Evolutionary conservation across 1,140 invertebrate species (phyloP).

Genomic region (Drosophila rufa): DNA sequence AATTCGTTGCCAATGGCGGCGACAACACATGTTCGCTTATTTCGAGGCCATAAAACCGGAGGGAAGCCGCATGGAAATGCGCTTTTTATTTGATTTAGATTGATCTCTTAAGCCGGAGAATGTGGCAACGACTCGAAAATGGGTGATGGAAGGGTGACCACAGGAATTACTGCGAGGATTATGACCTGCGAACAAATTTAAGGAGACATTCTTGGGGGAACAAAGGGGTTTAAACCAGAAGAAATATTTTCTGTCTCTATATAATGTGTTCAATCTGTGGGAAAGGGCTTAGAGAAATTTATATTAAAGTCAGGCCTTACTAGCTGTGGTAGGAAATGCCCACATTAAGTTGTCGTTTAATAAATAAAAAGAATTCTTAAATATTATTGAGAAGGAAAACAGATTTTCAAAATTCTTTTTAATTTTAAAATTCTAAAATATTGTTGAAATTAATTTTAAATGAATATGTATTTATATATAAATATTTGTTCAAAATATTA

Average conservation of each 20-base stretch:
- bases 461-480: too few relatives aligned
- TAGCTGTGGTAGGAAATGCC: too few relatives aligned
- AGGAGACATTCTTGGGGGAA: background rate
- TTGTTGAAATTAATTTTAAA: too few relatives aligned
- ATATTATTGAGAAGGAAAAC: too few relatives aligned
- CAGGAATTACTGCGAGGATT: constrained; percentile 40
- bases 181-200: constrained; percentile 17
- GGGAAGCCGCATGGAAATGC: constrained; percentile 41
- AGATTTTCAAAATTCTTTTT: too few relatives aligned
- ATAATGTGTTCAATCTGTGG: background rate
- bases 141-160: constrained; percentile 7
- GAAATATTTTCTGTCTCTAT: background rate
- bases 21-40: constrained; percentile 56
- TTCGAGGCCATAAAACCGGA: constrained; percentile 52
- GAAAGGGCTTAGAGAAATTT: background rate
- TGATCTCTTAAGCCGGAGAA: constrained; percentile 72
- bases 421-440: too few relatives aligned
- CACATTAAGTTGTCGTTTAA: too few relatives aligned
- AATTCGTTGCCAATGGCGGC: constrained; percentile 18
- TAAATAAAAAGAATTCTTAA: too few relatives aligned
- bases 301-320: too few relatives aligned
- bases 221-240: background rate
- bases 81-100: constrained; percentile 79
- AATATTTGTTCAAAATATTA: too few relatives aligned
- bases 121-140: constrained; percentile 18